phyloP scores from a whole-genome alignment of 30 jellyfish, hydroid and myxozoan genomes.

The Aurelia aurita region DNA sequence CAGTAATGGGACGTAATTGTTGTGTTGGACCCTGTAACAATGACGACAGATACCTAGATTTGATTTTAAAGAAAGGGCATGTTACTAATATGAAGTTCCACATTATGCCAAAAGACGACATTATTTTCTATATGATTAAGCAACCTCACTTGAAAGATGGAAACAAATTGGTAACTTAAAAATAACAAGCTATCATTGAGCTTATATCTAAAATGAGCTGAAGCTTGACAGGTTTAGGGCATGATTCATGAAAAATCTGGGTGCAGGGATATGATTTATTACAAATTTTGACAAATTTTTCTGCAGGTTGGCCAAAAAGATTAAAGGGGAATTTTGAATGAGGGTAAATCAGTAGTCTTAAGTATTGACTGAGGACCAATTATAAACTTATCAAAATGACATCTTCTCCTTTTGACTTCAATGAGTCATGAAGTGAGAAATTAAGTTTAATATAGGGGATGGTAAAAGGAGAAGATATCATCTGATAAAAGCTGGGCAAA shows the following conservation, averaged over 20 bases:
- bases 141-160: slow-evolving; percentile 34
- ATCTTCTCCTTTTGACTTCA: slow-evolving; percentile 11
- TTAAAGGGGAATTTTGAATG: slow-evolving; percentile 9
- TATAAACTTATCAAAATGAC: slow-evolving; percentile 5
- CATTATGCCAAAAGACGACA: slow-evolving; percentile 10
- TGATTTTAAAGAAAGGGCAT: slow-evolving; percentile 9
- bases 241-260: slow-evolving; percentile 7
- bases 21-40: slow-evolving; percentile 63
- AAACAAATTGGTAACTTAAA: slow-evolving; percentile 10
- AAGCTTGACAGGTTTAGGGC: slow-evolving; percentile 27
- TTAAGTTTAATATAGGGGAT: no score
- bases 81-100: slow-evolving; percentile 37
- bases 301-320: slow-evolving; percentile 26
- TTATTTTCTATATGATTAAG: slow-evolving; percentile 2
- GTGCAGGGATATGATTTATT: slow-evolving; percentile 19
- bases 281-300: slow-evolving; percentile 10
- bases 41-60: slow-evolving; percentile 49
- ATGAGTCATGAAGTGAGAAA: no score
- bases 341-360: slow-evolving; percentile 17
- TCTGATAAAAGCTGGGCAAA: no score
- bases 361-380: slow-evolving; percentile 28
- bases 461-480: no score
- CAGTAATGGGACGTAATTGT: slow-evolving; percentile 23
- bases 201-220: slow-evolving; percentile 16
- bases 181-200: slow-evolving; percentile 8